Base-by-base conservation (phyloP, 2,113 vertebrate genomes). In the Emydura subglobosa region DNA sequence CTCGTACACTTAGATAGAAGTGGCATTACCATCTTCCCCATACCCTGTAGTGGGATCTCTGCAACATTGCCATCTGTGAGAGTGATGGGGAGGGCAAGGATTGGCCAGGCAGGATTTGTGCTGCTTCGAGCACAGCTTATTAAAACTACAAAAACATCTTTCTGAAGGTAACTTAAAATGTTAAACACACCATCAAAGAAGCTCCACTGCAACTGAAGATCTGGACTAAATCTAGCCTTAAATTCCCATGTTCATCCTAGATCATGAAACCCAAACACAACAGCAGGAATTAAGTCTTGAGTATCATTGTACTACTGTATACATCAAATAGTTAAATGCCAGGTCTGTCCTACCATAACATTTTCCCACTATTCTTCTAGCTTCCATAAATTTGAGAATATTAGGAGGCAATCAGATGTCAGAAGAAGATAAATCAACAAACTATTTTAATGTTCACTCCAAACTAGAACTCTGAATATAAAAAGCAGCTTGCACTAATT, bases 41-140 rank as follows among this genome's bases (percentile, higher is more conserved):
- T 72, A 39, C 19, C 65, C n/a, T 72, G 34, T 17, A n/a, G 8
- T 21, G 17, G 65, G n/a, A 68, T 39, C 10, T 85, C 29, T 44
- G 44, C 72, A n/a, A 34, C 34, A 59, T 86, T 10, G 29, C 74
- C 81, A 85, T 83, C 86, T 87, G 22, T 3, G 10, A 87, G 16
- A 68, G 3, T 19, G 61, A n/a, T n/a, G 14, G 61, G 19, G 61
- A 72, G 44, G 1, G 0, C 54, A 95, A 13, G 88, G 92, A 68
- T 19, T 7, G 6, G 80, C 8, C 29, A 16, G 0, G 2, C 5
- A 76, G 44, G 39, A 50, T 3, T 2, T 85, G 39, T 49, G 78
- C 61, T 9, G 34, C 5, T 11, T 3, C 10, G 31, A 27, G 85
- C 3, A 16, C 2, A 34, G 12, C 86, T 78, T 49, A 90, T 93